These are phyloP conservation scores for Strigops habroptila DNA, from an alignment of 2,113 vertebrate genomes.

Conservation along the genomic window DNA sequence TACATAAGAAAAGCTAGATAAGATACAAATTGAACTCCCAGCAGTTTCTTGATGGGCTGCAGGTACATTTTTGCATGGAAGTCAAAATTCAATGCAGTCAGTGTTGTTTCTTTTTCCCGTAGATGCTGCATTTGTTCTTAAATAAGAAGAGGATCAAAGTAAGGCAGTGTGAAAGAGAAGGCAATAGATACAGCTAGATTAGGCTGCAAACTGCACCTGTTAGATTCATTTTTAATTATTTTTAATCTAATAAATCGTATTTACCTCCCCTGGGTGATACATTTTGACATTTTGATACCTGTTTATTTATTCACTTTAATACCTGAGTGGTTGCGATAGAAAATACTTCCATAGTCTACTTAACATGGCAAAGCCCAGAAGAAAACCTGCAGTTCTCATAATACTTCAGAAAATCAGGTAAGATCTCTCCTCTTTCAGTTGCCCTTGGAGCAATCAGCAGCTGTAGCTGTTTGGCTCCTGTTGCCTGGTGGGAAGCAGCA, in stretches of 20 bases:
- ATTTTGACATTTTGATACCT: slow-evolving; percentile 29
- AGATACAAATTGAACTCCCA: not conserved
- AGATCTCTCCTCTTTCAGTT: not conserved
- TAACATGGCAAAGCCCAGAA: not conserved
- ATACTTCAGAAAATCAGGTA: not conserved
- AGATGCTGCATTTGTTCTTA: slow-evolving; percentile 32
- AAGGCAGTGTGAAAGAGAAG: not conserved
- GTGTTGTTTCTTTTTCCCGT: not conserved
- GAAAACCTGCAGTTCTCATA: not conserved
- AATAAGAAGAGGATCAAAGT: slow-evolving; percentile 6
- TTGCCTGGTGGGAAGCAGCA: too few relatives aligned
- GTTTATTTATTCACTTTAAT: slow-evolving; percentile 34
- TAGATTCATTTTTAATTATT: slow-evolving; percentile 31
- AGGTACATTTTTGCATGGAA: slow-evolving; percentile 17
- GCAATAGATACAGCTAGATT: not conserved
- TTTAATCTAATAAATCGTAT: slow-evolving; percentile 5
- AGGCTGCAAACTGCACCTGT: not conserved
- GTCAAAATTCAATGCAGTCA: not conserved
- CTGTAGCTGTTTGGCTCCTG: not conserved
- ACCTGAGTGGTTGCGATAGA: not conserved
- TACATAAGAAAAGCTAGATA: not conserved
- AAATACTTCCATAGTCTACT: not conserved
- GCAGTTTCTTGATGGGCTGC: not conserved
- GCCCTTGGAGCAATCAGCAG: not conserved
- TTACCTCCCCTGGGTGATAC: not conserved